phyloP scores from a whole-genome alignment of 1,140 invertebrate species.

The Rhysida immarginata region DNA sequence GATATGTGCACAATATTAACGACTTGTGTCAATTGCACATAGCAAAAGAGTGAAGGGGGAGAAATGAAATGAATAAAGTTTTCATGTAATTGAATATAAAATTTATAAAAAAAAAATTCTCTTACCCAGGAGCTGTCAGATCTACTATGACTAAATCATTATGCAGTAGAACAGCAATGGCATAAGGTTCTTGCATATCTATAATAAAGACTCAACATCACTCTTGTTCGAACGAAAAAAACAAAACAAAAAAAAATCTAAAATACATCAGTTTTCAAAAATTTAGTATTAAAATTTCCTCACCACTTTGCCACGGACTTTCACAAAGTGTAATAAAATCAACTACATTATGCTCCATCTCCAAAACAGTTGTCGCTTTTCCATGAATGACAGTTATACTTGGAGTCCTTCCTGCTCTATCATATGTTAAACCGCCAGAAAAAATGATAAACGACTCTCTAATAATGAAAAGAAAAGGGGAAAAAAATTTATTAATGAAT shows the following conservation, averaged over 20 bases:
- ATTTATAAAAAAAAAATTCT: neutral
- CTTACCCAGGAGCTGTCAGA: constrained; percentile 62
- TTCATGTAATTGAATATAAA: too few species aligned
- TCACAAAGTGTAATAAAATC: constrained; percentile 93
- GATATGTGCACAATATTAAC: too few species aligned
- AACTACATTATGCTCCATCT: constrained; percentile 97
- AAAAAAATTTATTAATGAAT: neutral
- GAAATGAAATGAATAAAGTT: too few species aligned
- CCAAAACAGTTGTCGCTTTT: constrained; percentile 86
- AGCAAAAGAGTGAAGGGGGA: too few species aligned
- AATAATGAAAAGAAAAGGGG: constrained; percentile 9
- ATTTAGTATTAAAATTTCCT: constrained; percentile 16
- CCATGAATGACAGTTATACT: constrained; percentile 91
- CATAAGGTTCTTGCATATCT: constrained; percentile 95
- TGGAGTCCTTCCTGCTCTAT: constrained; percentile 73
- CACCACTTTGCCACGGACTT: constrained; percentile 80
- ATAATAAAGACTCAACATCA: constrained; percentile 29
- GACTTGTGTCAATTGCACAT: too few species aligned
- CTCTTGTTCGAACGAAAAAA: too few species aligned
- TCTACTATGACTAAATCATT: constrained; percentile 98
- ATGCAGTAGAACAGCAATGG: constrained; percentile 89
- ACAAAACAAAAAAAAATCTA: too few species aligned
- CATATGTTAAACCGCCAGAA: constrained; percentile 82
- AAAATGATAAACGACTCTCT: constrained; percentile 84
- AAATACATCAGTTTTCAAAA: neutral